Percentiles rank a stretch among this genome's conserved stretches.
Evolutionary conservation across 2,113 vertebrate species (phyloP).

Genomic region (Thalassoma bifasciatum): DNA sequence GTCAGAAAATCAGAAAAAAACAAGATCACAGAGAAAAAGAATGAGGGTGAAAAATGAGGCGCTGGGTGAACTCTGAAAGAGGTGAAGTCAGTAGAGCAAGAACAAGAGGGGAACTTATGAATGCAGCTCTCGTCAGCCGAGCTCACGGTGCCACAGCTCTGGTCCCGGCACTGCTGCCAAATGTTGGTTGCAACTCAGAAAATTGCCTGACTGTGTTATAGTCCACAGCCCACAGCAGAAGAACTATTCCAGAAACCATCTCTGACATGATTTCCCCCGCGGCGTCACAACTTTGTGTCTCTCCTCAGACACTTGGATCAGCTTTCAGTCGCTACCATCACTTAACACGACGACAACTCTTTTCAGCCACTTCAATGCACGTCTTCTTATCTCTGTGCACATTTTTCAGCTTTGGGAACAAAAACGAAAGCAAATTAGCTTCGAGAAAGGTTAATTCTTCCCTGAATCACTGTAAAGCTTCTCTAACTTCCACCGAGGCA

Average conservation of each 20-base stretch:
- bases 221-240: conserved; percentile 2
- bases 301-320: conserved; percentile 3
- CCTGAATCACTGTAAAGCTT: conserved; percentile 35
- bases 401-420: conserved; percentile 1
- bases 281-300: background rate
- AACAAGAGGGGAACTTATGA: background rate
- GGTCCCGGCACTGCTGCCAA: conserved; percentile 6
- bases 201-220: conserved; percentile 31
- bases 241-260: conserved; percentile 13
- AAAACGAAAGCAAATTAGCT: conserved; percentile 19
- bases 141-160: background rate
- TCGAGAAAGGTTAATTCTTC: background rate
- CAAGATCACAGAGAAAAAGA: background rate
- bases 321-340: conserved; percentile 7
- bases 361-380: conserved; percentile 15
- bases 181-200: conserved; percentile 34
- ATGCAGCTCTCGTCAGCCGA: conserved; percentile 6
- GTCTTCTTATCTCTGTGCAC: conserved; percentile 27
- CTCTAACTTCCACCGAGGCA: background rate
- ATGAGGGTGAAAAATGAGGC: conserved; percentile 11
- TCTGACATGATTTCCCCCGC: conserved; percentile 39
- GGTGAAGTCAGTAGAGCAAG: conserved; percentile 1
- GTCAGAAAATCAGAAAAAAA: background rate
- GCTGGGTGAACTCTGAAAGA: background rate
- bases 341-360: conserved; percentile 11